Evolutionary conservation across 2,797 vertebrate genomes (phyloP), one percentile per base, ranked within the genome.

Genomic region (Sebastolobus alascanus): DNA sequence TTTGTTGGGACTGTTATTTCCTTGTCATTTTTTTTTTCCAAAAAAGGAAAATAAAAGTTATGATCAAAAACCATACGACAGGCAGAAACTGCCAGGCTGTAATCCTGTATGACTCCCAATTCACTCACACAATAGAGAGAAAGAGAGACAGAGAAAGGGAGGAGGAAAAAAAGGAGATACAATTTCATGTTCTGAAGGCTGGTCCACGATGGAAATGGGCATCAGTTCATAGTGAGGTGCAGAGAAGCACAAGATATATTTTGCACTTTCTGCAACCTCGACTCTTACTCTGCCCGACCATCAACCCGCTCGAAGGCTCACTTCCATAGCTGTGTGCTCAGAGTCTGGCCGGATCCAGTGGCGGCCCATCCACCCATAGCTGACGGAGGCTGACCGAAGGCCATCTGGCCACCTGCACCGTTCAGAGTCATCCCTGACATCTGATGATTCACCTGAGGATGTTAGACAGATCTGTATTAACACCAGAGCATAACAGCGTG

Each of bases 271-370:
- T 73, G 79, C 55, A 37, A 38, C 82, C 79, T 84, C 54, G 9
- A 70, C 88, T 88, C 77, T 81, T 74, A 78, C 87, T 82, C 81
- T 68, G 89, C 89, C 87, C 63, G 8, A 60, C 72, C 87, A 75
- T 68, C 40, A 50, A 68, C 63, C 74, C 6, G 13, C 77, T 60
- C 76, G 46, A 71, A 88, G 87, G 92, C 90, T 98, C 94, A 99
- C 94, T 99, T 99, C 98, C 98, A 99, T 82, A 99, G 96, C 83
- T 98, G 98, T 74, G 97, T 98, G 95, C 97, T 98, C 83, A 99
- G 96, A 90, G 97, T 98, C 95, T 98, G 97, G 84, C 97, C 97
- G 4, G 97, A 96, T 29, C 97, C 93, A 75, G 92, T 86, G 65
- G 95, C 95, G 6, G 97, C 95, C 97, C 97, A 98, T 25, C 96